Evolutionary conservation across 1,140 invertebrate species (phyloP), one percentile per base, ranked within the genome.

Genomic region (Pseudomyrmex dendroicus): DNA sequence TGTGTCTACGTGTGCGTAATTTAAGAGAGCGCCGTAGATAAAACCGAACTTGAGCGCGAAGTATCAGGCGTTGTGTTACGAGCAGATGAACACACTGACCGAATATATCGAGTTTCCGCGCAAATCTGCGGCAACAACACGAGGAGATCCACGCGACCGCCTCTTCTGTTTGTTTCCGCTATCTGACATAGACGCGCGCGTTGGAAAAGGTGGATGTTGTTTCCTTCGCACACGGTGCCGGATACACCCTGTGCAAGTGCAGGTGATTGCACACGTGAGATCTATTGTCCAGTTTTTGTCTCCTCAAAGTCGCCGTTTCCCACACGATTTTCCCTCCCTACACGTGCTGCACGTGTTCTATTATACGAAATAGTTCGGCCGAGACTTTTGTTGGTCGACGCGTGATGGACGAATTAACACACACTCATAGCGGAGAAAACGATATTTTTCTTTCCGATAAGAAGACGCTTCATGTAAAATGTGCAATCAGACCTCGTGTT

Each of bases 151-250:
- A 72, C 84, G 50, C 84, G 59, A 56, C 44, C 35, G 35, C 7
- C 61, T 61, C 83, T 87, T 73, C 73, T 84, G 67, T 86, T 87
- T 87, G 68, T 87, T 84, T 86, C 73, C 80, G 61, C 15, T 17
- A 57, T 82, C 12, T 17, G 48, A 76, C 20, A 0, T 20, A 20
- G 20, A 20, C 56, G 35, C 52, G 44, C 73, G 66, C 84, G 73
- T 84, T 61, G 62, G 35, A 87, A 61, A 87, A 84, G 35, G 35
- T 66, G 46, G 46, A 77, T 63, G 57, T 83, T 86, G 85, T 86
- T 83, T 87, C 74, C 84, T 64, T 7, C 56, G 35, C 54, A 48
- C n/a, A 44, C 66, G 35, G 5, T 35, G 48, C 59, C 25, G 66
- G 78, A 48, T 86, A 86, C 72, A 35, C 35, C 35, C 35, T 35